Base-by-base conservation (phyloP, 2,797 vertebrate species). In the Girardinus metallicus region DNA sequence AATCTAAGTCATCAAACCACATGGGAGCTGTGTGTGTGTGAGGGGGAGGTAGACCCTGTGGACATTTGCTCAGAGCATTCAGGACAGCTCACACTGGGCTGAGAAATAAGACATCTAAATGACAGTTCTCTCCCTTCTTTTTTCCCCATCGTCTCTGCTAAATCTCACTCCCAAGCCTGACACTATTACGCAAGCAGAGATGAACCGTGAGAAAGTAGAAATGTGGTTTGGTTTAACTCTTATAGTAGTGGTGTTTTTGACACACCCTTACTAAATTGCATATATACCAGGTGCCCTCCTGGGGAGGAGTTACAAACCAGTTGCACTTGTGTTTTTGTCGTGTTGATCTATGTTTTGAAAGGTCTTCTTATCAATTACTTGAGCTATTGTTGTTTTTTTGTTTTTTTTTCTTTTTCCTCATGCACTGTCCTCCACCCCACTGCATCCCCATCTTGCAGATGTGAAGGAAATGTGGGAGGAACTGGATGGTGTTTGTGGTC, bases 401-500 rank as follows among this genome's bases (percentile, higher is more conserved):
- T 0, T 70, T 8, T 13, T 18, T 26, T 41, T 47, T 16, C 36
- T 49, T 34, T n/a, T 53, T 29, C 16, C 39, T 64, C 46, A 46
- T 72, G 49, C 53, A 51, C 51, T 46, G 21, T 21, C 64, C 70
- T 75, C 43, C 79, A 73, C 31, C 75, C 11, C 39, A 57, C 66
- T 49, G 31, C 51, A 77, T 80, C 74, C 68, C 62, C 80, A 83
- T 91, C 84, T 64, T 85, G 87, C 89, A 94, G 92, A 95, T 94
- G 91, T 89, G 86, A 88, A 87, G 93, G 92, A 90, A 91, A 86
- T 83, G 71, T 91, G 80, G 91, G 93, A 85, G 87, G 90, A 86
- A 86, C 86, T 73, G 80, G 57, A 41, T 74, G 76, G 82, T 95
- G 93, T 95, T 91, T 93, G 91, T 90, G 88, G 85, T 95, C 93